These are phyloP conservation scores for Chrysochloris asiatica DNA, from an alignment of 2,113 vertebrate genomes.

Conservation along the genomic window DNA sequence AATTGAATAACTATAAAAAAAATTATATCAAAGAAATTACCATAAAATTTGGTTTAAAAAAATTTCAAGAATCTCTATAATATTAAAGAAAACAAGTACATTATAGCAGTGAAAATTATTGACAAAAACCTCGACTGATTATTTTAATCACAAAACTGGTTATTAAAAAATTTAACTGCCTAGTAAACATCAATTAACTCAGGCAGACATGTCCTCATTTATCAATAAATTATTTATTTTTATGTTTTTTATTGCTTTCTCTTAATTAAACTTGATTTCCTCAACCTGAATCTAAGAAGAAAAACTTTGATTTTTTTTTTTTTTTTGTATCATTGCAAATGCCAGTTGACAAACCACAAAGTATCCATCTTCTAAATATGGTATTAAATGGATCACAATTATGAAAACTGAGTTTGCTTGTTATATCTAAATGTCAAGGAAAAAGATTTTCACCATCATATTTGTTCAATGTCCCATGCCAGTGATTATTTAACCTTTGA, in stretches of 20 bases:
- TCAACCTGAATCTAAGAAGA: constrained; percentile 54
- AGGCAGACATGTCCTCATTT: background rate
- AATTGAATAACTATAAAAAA: background rate
- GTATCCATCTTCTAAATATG: constrained; percentile 72
- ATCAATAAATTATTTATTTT: constrained; percentile 50
- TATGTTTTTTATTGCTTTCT: constrained; percentile 48
- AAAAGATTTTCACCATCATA: constrained; percentile 77
- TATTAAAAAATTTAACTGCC: background rate
- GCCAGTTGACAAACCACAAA: constrained; percentile 69
- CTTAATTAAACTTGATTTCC: constrained; percentile 65
- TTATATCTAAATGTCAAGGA: constrained; percentile 73
- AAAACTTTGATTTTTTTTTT: constrained; percentile 59
- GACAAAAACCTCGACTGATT: background rate
- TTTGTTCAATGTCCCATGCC: constrained; percentile 75
- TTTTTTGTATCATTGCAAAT: too few species aligned
- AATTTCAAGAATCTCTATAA: background rate
- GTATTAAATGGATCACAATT: constrained; percentile 67
- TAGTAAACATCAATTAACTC: background rate
- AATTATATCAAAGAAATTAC: background rate
- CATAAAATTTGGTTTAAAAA: background rate
- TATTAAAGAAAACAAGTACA: background rate
- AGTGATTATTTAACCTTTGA: constrained; percentile 79
- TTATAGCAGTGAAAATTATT: background rate
- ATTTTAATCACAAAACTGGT: background rate
- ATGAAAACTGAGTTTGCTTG: constrained; percentile 71